Base-by-base conservation (phyloP, 2,113 vertebrate genomes). In the Paradoxurus hermaphroditus region DNA sequence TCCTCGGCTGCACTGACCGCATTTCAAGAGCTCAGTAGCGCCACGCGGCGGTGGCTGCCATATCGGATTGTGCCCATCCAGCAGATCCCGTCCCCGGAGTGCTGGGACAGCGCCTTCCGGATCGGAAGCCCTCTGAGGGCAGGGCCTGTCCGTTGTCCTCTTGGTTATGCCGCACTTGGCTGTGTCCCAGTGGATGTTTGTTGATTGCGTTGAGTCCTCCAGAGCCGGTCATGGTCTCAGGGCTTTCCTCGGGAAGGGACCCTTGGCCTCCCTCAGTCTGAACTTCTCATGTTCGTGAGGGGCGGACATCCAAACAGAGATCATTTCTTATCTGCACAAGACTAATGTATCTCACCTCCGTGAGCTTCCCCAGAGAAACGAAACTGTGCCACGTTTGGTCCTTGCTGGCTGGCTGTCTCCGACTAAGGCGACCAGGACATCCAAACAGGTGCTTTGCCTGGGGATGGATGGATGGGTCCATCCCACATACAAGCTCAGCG, bases 161-260 rank as follows among this genome's bases (percentile, higher is more conserved):
- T 44, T 44, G 85, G 65, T 77, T 82, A 7, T 36, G 44, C 31
- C 8, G 39, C 8, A n/a, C 29, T 4, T 68, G n/a, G 23, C 14
- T 21, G 7, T 10, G 70, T 12, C 79, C 51, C 21, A 7, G 86
- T 1, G 39, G 51, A 7, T 29, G 23, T 39, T 14, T 44, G 23
- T 72, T 31, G 39, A 34, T 4, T 23, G 65, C 56, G 3, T 0
- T 12, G 16, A 3, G 2, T 7, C 0, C 4, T 5, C 16, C 6
- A 18, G 29, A 14, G 27, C 1, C 7, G 29, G 23, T 6, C 0
- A 4, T 21, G 29, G 16, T 27, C 36, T 25, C 12, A 3, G 14
- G n/a, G 12, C 21, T 16, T 15, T 41, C 29, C 25, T 5, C 23
- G 34, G 18, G 29, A 53, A 73, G 63, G 19, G 51, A 15, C 34